phyloP scores from a whole-genome alignment of 2,888 invertebrate species.

The Epinotia nisella region DNA sequence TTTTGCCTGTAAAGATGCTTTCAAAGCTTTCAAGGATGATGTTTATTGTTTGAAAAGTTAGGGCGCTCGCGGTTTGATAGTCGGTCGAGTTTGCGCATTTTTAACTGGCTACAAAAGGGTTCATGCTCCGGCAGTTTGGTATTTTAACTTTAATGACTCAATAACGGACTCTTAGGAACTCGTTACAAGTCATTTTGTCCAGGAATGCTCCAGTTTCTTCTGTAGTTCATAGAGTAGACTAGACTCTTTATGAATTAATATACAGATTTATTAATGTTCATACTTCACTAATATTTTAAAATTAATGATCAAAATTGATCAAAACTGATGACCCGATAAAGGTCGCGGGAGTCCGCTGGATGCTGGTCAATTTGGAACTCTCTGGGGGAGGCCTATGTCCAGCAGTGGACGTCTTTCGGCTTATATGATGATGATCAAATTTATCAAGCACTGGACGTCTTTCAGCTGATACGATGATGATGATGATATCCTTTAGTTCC shows the following conservation, averaged over 20 bases:
- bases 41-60: conserved; percentile 44
- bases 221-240: background rate
- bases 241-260: background rate
- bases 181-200: conserved; percentile 2
- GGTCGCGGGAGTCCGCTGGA: no score
- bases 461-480: no score
- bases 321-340: no score
- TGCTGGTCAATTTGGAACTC: no score
- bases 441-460: no score
- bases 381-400: no score
- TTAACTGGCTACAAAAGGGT: conserved; percentile 42
- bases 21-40: conserved; percentile 43
- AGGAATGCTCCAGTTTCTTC: background rate
- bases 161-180: background rate
- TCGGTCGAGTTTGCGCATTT: conserved; percentile 37
- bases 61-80: conserved; percentile 35
- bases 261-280: no score
- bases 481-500: no score
- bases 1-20: conserved; percentile 43
- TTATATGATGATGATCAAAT: no score
- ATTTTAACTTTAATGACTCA: conserved; percentile 25
- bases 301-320: no score
- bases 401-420: no score
- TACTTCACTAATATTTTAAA: no score
- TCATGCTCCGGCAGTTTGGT: conserved; percentile 24